Conservation (phyloP, 2,113 vertebrate species). For the Ctenodactylus gundi region DNA sequence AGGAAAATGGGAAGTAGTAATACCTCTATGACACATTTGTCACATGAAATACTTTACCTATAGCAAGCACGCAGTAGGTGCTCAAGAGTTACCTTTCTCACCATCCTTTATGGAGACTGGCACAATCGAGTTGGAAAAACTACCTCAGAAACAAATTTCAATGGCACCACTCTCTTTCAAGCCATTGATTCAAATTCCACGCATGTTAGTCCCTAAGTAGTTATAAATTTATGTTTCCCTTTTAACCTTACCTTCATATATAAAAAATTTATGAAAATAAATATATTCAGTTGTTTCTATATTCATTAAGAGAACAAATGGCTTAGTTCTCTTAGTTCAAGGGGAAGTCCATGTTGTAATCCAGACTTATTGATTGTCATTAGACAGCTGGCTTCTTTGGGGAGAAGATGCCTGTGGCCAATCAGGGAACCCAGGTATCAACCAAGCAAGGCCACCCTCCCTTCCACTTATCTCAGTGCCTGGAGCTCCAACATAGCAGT, state of each 20-base stretch:
- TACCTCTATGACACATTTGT: neutral
- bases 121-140: neutral
- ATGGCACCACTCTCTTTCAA: neutral
- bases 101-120: neutral
- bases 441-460: neutral
- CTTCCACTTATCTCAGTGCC: neutral
- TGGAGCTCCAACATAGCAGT: neutral
- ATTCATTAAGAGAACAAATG: neutral
- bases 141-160: neutral
- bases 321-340: neutral
- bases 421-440: neutral
- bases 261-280: constrained; percentile 46
- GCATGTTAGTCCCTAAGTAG: neutral
- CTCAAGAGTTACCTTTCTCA: constrained; percentile 14
- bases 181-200: neutral
- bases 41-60: neutral
- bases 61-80: neutral
- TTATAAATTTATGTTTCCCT: constrained; percentile 9
- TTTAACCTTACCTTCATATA: neutral
- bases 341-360: neutral
- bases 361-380: neutral
- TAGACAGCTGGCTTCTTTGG: neutral
- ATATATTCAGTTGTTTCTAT: constrained; percentile 8
- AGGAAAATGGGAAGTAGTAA: neutral
- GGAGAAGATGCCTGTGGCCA: neutral